Percentiles rank a stretch among this genome's conserved stretches.
Conservation (phyloP, 2,888 invertebrate genomes). For the Monopis laevigella region DNA sequence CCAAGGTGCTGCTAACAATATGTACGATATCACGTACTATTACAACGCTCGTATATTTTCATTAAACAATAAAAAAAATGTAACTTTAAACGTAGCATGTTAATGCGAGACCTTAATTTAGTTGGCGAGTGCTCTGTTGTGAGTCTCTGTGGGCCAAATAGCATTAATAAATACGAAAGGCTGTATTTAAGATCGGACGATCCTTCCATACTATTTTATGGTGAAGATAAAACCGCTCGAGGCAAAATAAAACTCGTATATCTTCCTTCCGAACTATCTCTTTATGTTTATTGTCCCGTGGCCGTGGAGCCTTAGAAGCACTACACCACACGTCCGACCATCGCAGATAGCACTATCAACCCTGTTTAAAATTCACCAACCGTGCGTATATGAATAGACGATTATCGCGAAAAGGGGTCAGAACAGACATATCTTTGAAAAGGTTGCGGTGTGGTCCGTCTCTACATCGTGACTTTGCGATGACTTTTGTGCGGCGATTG, state of each 20-base stretch:
- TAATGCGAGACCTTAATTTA: no score
- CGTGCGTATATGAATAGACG: slow-evolving; percentile 38
- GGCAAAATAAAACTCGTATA: slow-evolving; percentile 10
- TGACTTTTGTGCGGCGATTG: no score
- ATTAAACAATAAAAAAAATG: no score
- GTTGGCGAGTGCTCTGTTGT: no score
- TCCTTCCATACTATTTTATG: slow-evolving; percentile 6
- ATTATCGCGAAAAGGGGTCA: slow-evolving; percentile 40
- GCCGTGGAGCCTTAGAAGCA: not conserved
- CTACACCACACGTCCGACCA: slow-evolving; percentile 21
- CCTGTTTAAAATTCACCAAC: slow-evolving; percentile 35
- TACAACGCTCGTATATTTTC: no score
- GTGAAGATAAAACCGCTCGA: slow-evolving; percentile 7
- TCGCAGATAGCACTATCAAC: slow-evolving; percentile 9
- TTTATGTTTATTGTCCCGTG: slow-evolving; percentile 11
- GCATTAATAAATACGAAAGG: slow-evolving; percentile 7
- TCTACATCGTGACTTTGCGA: slow-evolving; percentile 15
- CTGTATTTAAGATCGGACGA: slow-evolving; percentile 6
- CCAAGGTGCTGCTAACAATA: slow-evolving; percentile 29
- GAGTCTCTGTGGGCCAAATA: no score
- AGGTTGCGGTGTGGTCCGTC: slow-evolving; percentile 21
- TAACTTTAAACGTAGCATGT: no score
- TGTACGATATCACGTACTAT: slow-evolving; percentile 9
- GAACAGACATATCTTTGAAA: slow-evolving; percentile 29
- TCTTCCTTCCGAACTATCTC: slow-evolving; percentile 9